A percentile compares a stretch with the other conserved stretches of the same genome.
These are phyloP conservation scores for Nomada goodeniana DNA, from an alignment of 2,888 invertebrate genomes.

Conservation along the genomic window DNA sequence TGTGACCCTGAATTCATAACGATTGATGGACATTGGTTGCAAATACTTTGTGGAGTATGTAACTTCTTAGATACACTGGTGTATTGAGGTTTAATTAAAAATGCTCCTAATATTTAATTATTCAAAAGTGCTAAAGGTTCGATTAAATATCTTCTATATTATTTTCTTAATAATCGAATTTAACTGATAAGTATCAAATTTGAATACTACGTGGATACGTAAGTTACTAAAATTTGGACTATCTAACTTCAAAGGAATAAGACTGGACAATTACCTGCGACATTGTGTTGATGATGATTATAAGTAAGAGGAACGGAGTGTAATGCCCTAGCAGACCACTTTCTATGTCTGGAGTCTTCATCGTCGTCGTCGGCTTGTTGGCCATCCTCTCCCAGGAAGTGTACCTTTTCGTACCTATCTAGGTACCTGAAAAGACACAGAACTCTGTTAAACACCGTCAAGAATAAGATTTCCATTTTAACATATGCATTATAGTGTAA, in stretches of 20 bases:
- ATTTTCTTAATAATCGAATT: not conserved
- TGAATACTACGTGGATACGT: not conserved
- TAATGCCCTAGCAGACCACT: constrained; percentile 88
- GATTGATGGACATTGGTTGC: too few relatives aligned
- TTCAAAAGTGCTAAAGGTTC: too few relatives aligned
- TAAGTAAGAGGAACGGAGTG: constrained; percentile 91
- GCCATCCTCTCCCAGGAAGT: constrained; percentile 94
- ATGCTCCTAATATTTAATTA: too few relatives aligned
- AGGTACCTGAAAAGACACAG: constrained; percentile 86
- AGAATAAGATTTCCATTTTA: not conserved
- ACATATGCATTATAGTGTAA: too few relatives aligned
- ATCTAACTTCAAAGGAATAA: not conserved
- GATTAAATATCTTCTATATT: too few relatives aligned
- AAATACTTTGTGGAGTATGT: too few relatives aligned
- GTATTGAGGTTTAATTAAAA: too few relatives aligned
- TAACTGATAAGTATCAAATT: not conserved
- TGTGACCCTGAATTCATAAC: too few relatives aligned
- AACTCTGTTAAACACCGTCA: not conserved
- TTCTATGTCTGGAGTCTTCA: constrained; percentile 89
- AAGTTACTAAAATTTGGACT: not conserved
- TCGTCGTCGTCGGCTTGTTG: constrained; percentile 92
- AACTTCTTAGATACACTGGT: too few relatives aligned
- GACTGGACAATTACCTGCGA: constrained; percentile 86
- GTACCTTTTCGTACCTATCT: constrained; percentile 95
- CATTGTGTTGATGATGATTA: constrained; percentile 91